A percentile compares a stretch with the other conserved stretches of the same genome.
phyloP scores from a whole-genome alignment of 2,888 invertebrate genomes.

The Crossocerus cetratus region DNA sequence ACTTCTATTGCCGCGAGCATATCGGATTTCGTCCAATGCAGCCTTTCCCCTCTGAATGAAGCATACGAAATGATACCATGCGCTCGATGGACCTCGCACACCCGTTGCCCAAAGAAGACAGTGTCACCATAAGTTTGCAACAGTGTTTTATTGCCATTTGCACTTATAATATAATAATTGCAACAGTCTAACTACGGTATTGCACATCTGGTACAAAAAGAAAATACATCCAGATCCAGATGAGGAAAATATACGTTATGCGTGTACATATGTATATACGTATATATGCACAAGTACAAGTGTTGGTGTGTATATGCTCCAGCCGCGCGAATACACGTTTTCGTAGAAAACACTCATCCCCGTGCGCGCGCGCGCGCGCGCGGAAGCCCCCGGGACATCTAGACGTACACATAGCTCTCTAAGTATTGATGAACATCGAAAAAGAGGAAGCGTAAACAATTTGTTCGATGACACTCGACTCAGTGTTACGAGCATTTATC shows the following conservation, averaged over 20 bases:
- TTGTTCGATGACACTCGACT: conserved; percentile 25
- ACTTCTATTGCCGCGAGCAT: not conserved
- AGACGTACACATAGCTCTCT: conserved; percentile 42
- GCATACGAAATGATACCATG: conserved; percentile 32
- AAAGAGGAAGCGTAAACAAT: conserved; percentile 25
- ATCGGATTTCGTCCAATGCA: not conserved
- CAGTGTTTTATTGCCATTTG: conserved; percentile 70
- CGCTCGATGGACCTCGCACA: conserved; percentile 33
- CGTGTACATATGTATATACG: conserved; percentile 17
- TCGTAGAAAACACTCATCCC: conserved; percentile 27
- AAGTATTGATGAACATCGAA: conserved; percentile 34
- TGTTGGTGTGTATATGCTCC: no score
- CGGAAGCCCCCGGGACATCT: conserved; percentile 33
- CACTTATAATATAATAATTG: conserved; percentile 58
- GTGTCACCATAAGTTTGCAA: conserved; percentile 57
- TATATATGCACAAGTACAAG: not conserved
- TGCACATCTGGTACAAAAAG: conserved; percentile 47
- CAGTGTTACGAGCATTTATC: conserved; percentile 46
- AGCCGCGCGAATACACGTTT: no score
- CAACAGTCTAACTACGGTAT: conserved; percentile 40
- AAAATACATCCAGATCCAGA: conserved; percentile 33
- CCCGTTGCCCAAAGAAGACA: conserved; percentile 49
- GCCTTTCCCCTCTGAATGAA: conserved; percentile 5
- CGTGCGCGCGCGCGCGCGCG: conserved; percentile 1
- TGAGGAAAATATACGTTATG: conserved; percentile 44